Percentiles rank a stretch among this genome's conserved stretches.
Conservation (phyloP, 2,113 vertebrate genomes). For the Microcebus tavaratra region DNA sequence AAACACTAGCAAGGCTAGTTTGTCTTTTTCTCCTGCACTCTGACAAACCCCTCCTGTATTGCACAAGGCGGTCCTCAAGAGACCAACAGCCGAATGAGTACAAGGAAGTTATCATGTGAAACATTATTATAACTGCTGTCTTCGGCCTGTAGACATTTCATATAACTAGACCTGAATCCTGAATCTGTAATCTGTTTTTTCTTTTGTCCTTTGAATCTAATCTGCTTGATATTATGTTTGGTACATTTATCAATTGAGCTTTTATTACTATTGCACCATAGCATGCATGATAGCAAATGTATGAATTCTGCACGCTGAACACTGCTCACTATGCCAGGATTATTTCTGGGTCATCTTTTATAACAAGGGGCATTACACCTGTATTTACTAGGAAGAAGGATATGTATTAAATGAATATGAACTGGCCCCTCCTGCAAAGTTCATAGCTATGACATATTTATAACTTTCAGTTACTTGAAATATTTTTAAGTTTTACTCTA, state of each 20-base stretch:
- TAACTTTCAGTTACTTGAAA: slow-evolving; percentile 73
- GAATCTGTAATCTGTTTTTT: background rate
- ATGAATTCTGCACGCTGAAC: slow-evolving; percentile 53
- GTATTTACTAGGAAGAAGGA: slow-evolving; percentile 61
- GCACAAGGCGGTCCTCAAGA: slow-evolving; percentile 31
- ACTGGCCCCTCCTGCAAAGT: slow-evolving; percentile 72
- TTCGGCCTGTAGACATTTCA: slow-evolving; percentile 42
- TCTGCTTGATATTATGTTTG: background rate
- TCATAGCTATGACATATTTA: slow-evolving; percentile 70
- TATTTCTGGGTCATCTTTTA: slow-evolving; percentile 67
- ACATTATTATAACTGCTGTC: slow-evolving; percentile 43
- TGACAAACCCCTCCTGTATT: background rate
- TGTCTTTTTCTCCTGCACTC: slow-evolving; percentile 28
- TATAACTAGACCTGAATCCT: background rate
- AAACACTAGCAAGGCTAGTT: background rate
- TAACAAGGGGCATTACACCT: slow-evolving; percentile 62
- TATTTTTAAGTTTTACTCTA: slow-evolving; percentile 75
- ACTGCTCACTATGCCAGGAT: slow-evolving; percentile 57
- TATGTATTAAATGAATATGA: slow-evolving; percentile 67
- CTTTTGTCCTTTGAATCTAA: background rate
- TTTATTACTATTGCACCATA: background rate
- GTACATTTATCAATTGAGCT: background rate
- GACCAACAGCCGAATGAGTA: slow-evolving; percentile 38
- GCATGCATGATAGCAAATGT: slow-evolving; percentile 41
- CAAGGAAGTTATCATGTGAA: background rate